phyloP scores from a whole-genome alignment of 2,888 invertebrate genomes.

The Atethmia centrago region DNA sequence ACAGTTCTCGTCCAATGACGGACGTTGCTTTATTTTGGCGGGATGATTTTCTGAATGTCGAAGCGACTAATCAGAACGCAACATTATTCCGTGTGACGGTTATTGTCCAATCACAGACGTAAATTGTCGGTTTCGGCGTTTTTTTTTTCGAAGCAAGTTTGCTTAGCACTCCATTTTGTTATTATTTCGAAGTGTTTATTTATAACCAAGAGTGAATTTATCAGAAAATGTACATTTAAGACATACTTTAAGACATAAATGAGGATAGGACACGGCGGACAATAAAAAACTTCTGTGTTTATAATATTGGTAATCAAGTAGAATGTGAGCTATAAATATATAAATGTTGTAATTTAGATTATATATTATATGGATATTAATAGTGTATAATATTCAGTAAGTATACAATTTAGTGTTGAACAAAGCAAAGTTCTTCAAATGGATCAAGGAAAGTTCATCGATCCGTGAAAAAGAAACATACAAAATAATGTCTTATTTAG shows the following conservation, averaged over 20 bases:
- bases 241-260: not conserved
- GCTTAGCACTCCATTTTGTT: slow-evolving; percentile 27
- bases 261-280: not conserved
- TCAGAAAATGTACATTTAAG: not conserved
- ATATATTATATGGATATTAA: not conserved
- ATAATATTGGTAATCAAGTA: slow-evolving; percentile 13
- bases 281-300: slow-evolving; percentile 18
- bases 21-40: not conserved
- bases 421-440: not conserved
- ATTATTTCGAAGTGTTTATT: slow-evolving; percentile 13
- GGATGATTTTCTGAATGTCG: not conserved
- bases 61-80: not conserved
- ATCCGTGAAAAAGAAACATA: not conserved
- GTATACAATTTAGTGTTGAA: slow-evolving; percentile 1
- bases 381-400: not conserved
- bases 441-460: not conserved
- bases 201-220: not conserved
- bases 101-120: not conserved
- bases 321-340: slow-evolving; percentile 43
- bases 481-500: not conserved
- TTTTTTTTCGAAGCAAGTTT: not conserved
- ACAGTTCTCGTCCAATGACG: slow-evolving; percentile 2
- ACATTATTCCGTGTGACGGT: not conserved
- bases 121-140: not conserved
- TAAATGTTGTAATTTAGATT: slow-evolving; percentile 42